Conservation (phyloP, 2,888 invertebrate genomes). For the Graphium colonna region DNA sequence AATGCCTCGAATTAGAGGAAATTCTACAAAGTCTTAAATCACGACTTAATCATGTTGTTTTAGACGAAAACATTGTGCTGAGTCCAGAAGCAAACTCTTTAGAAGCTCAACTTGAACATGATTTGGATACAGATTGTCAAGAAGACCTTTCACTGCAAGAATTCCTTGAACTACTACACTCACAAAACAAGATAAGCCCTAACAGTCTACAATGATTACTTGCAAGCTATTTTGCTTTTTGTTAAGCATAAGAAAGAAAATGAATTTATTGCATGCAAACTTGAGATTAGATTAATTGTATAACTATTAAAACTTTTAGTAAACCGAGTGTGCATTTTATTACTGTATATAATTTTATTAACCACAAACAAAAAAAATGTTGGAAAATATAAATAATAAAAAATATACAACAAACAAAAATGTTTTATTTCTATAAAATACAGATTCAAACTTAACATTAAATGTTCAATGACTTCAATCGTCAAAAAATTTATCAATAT, state of each 20-base stretch:
- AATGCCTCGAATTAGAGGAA: slow-evolving; percentile 74
- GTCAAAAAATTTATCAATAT: slow-evolving; percentile 69
- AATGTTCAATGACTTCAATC: slow-evolving; percentile 39
- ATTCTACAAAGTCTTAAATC: slow-evolving; percentile 74
- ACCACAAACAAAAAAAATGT: neutral
- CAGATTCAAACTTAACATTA: slow-evolving; percentile 30
- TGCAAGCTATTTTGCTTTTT: slow-evolving; percentile 28
- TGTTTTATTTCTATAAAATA: slow-evolving; percentile 2
- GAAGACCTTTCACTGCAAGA: slow-evolving; percentile 75
- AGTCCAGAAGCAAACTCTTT: slow-evolving; percentile 73
- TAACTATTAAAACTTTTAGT: slow-evolving; percentile 42
- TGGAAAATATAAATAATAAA: neutral
- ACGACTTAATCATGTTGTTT: slow-evolving; percentile 70
- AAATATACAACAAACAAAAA: slow-evolving; percentile 2
- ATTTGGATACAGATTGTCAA: slow-evolving; percentile 74
- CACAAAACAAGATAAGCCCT: slow-evolving; percentile 64
- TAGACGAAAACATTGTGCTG: slow-evolving; percentile 72
- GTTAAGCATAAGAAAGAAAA: slow-evolving; percentile 48
- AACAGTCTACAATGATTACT: slow-evolving; percentile 60
- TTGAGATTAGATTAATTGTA: slow-evolving; percentile 60
- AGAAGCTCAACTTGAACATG: slow-evolving; percentile 73
- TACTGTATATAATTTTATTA: neutral
- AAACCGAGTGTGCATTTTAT: slow-evolving; percentile 3
- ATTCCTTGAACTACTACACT: slow-evolving; percentile 70
- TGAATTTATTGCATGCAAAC: slow-evolving; percentile 70